Conservation (phyloP, 2,797 vertebrate genomes). For the Geotrypetes seraphini region DNA sequence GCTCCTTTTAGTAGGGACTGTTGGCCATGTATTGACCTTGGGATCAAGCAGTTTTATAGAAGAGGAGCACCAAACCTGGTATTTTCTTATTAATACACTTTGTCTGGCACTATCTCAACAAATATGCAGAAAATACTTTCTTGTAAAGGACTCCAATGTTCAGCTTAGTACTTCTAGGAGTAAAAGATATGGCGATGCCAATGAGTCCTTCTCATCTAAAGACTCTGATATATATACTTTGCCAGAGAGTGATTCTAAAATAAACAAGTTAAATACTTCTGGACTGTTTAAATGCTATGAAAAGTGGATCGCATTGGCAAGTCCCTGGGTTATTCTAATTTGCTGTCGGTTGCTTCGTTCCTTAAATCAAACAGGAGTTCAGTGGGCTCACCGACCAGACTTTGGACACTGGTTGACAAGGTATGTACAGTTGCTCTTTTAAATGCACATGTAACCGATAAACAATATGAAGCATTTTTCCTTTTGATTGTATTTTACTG, state of each 20-base stretch:
- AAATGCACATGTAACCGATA: too few species aligned
- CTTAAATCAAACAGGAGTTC: constrained; percentile 88
- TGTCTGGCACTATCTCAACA: constrained; percentile 81
- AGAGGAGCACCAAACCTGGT: constrained; percentile 96
- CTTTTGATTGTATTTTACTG: too few species aligned
- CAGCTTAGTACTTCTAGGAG: constrained; percentile 1
- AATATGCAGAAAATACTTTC: constrained; percentile 72
- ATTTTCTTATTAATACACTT: constrained; percentile 85
- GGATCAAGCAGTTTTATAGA: constrained; percentile 89
- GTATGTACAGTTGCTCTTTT: constrained; percentile 35
- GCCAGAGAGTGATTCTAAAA: not conserved
- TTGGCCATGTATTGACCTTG: constrained; percentile 78
- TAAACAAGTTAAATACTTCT: not conserved
- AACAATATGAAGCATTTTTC: too few species aligned
- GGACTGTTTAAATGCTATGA: constrained; percentile 23
- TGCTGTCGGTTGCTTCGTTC: constrained; percentile 84
- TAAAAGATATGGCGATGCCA: accelerated
- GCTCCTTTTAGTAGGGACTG: constrained; percentile 70
- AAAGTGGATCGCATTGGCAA: constrained; percentile 74
- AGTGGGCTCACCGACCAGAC: constrained; percentile 86
- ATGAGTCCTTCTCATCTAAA: not conserved
- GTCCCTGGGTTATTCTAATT: constrained; percentile 69
- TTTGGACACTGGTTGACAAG: constrained; percentile 91
- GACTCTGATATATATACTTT: constrained; percentile 8
- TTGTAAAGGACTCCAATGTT: constrained; percentile 17